These are phyloP conservation scores for Syrrhaptes paradoxus DNA, from an alignment of 2,113 vertebrate genomes.

Conservation along the genomic window DNA sequence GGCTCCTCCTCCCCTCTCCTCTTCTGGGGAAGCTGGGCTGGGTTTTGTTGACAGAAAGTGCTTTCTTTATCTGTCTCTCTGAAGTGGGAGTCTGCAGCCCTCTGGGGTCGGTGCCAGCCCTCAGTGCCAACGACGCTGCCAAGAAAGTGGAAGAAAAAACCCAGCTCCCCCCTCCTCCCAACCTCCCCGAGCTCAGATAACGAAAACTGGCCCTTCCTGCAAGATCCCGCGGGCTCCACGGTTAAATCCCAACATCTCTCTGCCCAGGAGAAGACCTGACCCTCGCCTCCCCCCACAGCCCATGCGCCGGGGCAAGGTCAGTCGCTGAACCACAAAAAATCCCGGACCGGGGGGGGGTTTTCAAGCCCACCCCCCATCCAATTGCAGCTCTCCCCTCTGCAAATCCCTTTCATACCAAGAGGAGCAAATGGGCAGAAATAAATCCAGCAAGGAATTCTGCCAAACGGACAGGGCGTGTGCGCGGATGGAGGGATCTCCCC, in stretches of 20 bases:
- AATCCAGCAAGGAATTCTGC: constrained; percentile 72
- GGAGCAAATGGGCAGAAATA: constrained; percentile 60
- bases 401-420: constrained; percentile 69
- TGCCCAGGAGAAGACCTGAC: neutral
- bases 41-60: constrained; percentile 60
- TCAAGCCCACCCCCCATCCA: neutral
- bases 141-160: constrained; percentile 49
- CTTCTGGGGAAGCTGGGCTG: constrained; percentile 8
- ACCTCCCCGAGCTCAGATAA: neutral
- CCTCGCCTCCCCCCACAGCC: neutral
- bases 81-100: constrained; percentile 44
- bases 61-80: constrained; percentile 60
- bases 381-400: constrained; percentile 32
- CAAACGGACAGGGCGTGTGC: neutral
- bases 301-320: constrained; percentile 26
- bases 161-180: neutral
- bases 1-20: neutral
- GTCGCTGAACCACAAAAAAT: neutral
- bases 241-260: neutral
- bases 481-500: neutral
- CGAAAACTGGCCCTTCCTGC: neutral
- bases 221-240: neutral
- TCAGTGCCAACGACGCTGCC: constrained; percentile 39
- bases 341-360: neutral
- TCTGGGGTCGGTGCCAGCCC: constrained; percentile 12